These are phyloP conservation scores for Idaea aversata DNA, from an alignment of 2,888 invertebrate species.

Conservation along the genomic window DNA sequence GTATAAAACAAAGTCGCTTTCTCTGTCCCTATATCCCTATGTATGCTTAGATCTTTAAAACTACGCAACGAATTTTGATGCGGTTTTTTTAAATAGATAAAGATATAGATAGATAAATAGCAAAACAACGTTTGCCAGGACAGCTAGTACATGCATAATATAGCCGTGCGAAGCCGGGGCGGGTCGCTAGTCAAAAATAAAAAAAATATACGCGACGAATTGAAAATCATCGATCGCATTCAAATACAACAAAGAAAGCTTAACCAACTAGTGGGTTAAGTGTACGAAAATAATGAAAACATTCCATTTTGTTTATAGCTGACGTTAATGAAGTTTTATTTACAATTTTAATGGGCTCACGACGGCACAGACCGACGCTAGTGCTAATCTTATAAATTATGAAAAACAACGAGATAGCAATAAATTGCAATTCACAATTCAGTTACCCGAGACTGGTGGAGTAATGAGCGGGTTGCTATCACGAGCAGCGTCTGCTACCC, in stretches of 20 bases:
- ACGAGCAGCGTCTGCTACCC: conserved; percentile 5
- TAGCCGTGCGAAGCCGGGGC: too few species aligned
- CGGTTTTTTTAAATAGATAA: too few species aligned
- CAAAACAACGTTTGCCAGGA: too few species aligned
- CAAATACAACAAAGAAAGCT: not conserved
- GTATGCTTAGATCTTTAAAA: too few species aligned
- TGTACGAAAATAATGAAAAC: too few species aligned
- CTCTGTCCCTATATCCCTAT: too few species aligned
- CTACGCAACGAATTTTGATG: too few species aligned
- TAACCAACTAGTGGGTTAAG: not conserved
- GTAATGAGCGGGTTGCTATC: conserved; percentile 28
- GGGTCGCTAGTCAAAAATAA: too few species aligned
- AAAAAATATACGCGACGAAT: too few species aligned
- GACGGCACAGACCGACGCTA: conserved; percentile 32
- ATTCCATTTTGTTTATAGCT: conserved; percentile 11
- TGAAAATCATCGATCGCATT: not conserved
- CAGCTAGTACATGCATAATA: too few species aligned
- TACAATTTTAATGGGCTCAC: conserved; percentile 57
- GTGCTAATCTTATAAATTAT: conserved; percentile 66
- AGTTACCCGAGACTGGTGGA: conserved; percentile 32
- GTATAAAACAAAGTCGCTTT: too few species aligned
- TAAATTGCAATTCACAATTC: conserved; percentile 64
- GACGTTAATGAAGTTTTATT: conserved; percentile 61
- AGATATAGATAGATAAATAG: too few species aligned
- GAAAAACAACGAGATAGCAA: conserved; percentile 65